A percentile compares a stretch with the other conserved stretches of the same genome.
phyloP scores from a whole-genome alignment of 2,113 vertebrate species.

The Notiomystis cincta region DNA sequence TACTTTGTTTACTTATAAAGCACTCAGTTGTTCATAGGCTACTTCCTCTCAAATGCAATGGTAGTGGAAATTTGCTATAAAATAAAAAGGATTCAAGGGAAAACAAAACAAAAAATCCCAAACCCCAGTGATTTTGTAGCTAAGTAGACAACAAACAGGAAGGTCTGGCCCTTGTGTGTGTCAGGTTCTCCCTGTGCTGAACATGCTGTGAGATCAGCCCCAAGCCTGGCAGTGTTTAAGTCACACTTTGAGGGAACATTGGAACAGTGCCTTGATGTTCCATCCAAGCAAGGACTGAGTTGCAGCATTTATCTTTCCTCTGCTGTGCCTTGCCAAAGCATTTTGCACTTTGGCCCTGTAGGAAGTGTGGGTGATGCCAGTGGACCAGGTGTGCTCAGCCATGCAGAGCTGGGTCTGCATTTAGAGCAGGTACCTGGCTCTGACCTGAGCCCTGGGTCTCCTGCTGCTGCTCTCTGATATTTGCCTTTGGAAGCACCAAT shows the following conservation, averaged over 20 bases:
- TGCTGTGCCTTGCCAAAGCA: background rate
- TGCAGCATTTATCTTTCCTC: background rate
- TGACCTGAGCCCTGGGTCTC: background rate
- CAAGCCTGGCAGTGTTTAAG: background rate
- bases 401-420: background rate
- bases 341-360: background rate
- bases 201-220: background rate
- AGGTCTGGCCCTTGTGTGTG: background rate
- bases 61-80: slow-evolving; percentile 20
- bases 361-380: background rate
- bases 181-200: background rate
- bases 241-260: background rate
- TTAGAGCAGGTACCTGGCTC: background rate
- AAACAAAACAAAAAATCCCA: background rate
- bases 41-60: slow-evolving; percentile 41
- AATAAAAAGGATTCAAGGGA: background rate
- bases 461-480: background rate
- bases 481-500: background rate
- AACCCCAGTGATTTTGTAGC: background rate
- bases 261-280: background rate
- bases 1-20: slow-evolving; percentile 44
- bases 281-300: background rate
- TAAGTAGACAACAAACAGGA: background rate
- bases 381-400: background rate
- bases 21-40: slow-evolving; percentile 23